These are phyloP conservation scores for Maccullochella peelii DNA, from an alignment of 2,113 vertebrate species.

Conservation along the genomic window DNA sequence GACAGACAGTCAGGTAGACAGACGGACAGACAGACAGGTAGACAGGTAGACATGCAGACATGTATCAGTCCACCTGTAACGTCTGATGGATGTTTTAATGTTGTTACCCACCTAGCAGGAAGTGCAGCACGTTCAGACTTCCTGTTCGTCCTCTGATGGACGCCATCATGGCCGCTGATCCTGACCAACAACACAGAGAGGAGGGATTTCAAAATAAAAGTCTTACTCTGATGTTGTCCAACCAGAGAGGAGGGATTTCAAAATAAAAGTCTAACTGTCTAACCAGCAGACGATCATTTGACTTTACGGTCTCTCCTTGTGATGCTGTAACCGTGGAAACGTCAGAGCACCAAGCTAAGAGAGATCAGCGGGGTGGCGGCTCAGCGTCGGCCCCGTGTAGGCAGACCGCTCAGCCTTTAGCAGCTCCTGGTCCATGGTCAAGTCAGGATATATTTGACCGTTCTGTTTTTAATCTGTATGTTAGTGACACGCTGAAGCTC, in stretches of 20 bases:
- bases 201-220: constrained; percentile 21
- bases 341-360: too few relatives aligned
- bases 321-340: too few relatives aligned
- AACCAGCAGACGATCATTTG: too few relatives aligned
- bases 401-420: too few relatives aligned
- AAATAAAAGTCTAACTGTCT: constrained; percentile 12
- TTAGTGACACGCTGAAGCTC: too few relatives aligned
- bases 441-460: too few relatives aligned
- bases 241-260: constrained; percentile 10
- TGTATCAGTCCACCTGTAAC: background rate
- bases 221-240: background rate
- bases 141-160: constrained; percentile 17
- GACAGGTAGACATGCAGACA: constrained; percentile 1
- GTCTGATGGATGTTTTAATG: background rate
- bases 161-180: constrained; percentile 7
- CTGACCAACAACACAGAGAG: constrained; percentile 22
- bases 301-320: too few relatives aligned
- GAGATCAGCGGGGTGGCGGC: too few relatives aligned
- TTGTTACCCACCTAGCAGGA: constrained; percentile 63
- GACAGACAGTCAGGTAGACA: background rate
- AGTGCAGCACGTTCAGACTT: constrained; percentile 27
- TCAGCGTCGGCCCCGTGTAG: too few relatives aligned
- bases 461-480: too few relatives aligned
- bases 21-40: background rate
- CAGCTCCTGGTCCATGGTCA: too few relatives aligned